A percentile compares a stretch with the other conserved stretches of the same genome.
phyloP scores from a whole-genome alignment of 2,113 vertebrate species.

The Campylorhamphus procurvoides region DNA sequence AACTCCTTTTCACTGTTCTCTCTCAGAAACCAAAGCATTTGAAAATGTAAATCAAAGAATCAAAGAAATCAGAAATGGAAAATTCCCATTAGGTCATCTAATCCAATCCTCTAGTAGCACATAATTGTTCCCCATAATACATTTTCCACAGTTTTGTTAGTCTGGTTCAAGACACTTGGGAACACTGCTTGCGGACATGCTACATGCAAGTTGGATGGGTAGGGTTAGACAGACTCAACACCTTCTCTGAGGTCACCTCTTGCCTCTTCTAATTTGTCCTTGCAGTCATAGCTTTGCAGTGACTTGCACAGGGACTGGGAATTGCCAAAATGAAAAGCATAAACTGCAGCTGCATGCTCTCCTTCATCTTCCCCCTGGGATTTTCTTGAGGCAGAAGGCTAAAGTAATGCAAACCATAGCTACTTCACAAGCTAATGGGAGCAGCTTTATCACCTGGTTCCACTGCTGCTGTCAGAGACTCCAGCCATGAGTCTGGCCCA shows the following conservation, averaged over 20 bases:
- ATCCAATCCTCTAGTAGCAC: slow-evolving; percentile 9
- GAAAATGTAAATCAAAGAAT: slow-evolving; percentile 41
- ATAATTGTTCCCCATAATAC: not conserved
- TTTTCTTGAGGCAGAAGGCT: not conserved
- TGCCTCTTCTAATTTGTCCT: not conserved
- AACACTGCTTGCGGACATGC: not conserved
- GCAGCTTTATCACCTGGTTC: not conserved
- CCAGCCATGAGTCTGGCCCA: not conserved
- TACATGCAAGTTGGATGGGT: not conserved
- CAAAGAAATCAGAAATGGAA: slow-evolving; percentile 28
- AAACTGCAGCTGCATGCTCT: not conserved
- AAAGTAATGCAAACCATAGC: slow-evolving; percentile 2
- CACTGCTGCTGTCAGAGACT: not conserved
- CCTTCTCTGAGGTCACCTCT: not conserved
- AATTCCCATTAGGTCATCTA: slow-evolving; percentile 38
- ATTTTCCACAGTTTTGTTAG: not conserved
- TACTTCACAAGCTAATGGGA: not conserved
- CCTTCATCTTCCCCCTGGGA: not conserved
- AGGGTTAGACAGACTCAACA: not conserved
- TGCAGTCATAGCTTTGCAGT: not conserved
- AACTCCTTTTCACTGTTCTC: slow-evolving; percentile 20
- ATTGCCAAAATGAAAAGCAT: not conserved
- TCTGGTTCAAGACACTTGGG: not conserved
- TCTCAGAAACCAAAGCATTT: slow-evolving; percentile 26
- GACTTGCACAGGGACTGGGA: not conserved